phyloP scores from a whole-genome alignment of 2,113 vertebrate genomes.

The Heptranchias perlo region DNA sequence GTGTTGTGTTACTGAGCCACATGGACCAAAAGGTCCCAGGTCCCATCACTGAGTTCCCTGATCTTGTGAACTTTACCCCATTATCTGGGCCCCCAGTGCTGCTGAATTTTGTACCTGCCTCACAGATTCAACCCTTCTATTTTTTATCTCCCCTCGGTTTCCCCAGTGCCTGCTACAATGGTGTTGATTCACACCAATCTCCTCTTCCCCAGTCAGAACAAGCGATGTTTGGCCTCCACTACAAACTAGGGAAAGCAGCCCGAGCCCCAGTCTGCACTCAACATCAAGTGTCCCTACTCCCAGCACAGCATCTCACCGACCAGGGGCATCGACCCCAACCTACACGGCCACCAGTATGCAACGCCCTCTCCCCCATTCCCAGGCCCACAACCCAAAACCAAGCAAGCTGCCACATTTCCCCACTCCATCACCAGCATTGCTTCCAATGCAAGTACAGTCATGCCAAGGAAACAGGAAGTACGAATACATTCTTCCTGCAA shows the following conservation, averaged over 20 bases:
- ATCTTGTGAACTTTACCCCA: neutral
- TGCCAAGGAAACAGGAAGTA: no score
- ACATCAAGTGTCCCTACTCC: neutral
- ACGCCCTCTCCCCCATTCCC: neutral
- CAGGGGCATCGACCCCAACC: neutral
- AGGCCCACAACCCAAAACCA: neutral
- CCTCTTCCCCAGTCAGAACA: no score
- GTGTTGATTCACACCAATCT: neutral
- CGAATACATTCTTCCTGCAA: no score
- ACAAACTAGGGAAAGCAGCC: neutral
- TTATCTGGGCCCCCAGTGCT: neutral
- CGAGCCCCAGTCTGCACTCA: neutral
- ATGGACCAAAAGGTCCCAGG: neutral
- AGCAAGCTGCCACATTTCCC: neutral
- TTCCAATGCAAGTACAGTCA: no score
- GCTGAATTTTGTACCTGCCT: neutral
- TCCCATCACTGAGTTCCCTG: neutral
- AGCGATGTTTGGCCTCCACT: neutral
- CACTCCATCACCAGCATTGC: no score
- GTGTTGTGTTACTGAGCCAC: neutral
- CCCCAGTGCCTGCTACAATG: neutral
- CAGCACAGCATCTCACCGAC: neutral
- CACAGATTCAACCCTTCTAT: neutral
- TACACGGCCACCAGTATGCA: neutral
- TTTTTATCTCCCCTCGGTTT: neutral